Evolutionary conservation across 2,888 invertebrate genomes (phyloP), one percentile per base, ranked within the genome.

Genomic region (Trilocha varians): DNA sequence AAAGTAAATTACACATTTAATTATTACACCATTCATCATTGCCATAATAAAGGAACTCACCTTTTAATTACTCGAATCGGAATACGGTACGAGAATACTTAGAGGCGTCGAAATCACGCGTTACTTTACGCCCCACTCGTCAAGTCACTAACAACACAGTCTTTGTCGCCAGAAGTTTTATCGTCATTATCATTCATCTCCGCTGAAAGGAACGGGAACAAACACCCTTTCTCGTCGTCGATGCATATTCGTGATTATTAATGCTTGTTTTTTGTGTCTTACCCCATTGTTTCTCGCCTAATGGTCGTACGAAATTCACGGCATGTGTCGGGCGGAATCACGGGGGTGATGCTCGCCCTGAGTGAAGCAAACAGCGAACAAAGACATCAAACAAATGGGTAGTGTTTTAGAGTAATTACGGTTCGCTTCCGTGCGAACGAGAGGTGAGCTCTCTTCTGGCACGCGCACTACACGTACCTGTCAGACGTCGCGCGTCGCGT

Each of bases 331-430:
- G 68, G 66, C 63, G 70, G 67, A 70, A 78, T 77, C 74, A 70
- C 70, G 69, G 75, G 82, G 84, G 82, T 71, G 79, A 82, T 79
- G 72, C 73, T 75, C 72, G 72, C 76, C 75, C 78, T 79, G 78
- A 84, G 82, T 82, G 82, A 77, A 80, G 74, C 79, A 82, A 83
- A 83, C 84, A 83, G 75, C 75, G 79, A 80, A 84, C 83, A 85
- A 82, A 85, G 85, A 83, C 85, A 83, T 85, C 85, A 84, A 84
- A 85, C 83, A 84, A 84, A 85, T 85, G 83, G 80, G 80, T 77
- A 80, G 79, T 82, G 84, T 84, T 85, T 85, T 84, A 82, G 85
- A 84, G 83, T 84, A 84, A 85, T 85, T 84, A 84, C 83, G 75
- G 73, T 76, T 76, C 69, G 75, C 80, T 79, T 79, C 73, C 82